phyloP scores from a whole-genome alignment of 2,888 invertebrate species.

The Meliscaeva auricollis region DNA sequence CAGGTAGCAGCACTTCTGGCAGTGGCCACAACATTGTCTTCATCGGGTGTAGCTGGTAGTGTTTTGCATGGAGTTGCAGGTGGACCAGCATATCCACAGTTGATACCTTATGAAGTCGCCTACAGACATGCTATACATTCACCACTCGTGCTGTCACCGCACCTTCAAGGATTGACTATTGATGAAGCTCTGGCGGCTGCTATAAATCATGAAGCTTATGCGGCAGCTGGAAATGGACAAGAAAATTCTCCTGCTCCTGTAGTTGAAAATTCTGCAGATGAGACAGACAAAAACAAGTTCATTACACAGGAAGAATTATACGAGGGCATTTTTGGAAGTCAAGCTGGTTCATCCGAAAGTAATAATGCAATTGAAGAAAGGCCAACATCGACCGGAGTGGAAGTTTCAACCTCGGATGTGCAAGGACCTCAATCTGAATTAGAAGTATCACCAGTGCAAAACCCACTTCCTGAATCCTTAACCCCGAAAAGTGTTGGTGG shows the following conservation, averaged over 20 bases:
- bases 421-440: neutral
- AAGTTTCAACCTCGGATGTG: neutral
- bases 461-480: neutral
- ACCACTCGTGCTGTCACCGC: slow-evolving; percentile 24
- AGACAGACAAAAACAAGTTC: no score
- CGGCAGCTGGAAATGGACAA: neutral
- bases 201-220: neutral
- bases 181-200: slow-evolving; percentile 11
- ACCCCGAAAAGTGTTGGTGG: neutral
- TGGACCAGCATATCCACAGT: neutral
- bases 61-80: slow-evolving; percentile 18
- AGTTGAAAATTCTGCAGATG: neutral
- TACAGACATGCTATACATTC: slow-evolving; percentile 15
- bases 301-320: neutral
- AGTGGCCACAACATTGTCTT: neutral
- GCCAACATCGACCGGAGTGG: neutral
- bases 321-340: neutral
- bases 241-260: neutral
- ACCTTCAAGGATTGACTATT: slow-evolving; percentile 16
- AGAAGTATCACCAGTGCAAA: no score
- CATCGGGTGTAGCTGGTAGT: slow-evolving; percentile 8
- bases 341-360: neutral
- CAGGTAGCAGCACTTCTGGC: slow-evolving; percentile 44
- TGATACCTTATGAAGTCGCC: slow-evolving; percentile 22
- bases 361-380: neutral